Evolutionary conservation across 2,113 vertebrate species (phyloP), one percentile per base, ranked within the genome.

Genomic region (Xiphophorus maculatus): DNA sequence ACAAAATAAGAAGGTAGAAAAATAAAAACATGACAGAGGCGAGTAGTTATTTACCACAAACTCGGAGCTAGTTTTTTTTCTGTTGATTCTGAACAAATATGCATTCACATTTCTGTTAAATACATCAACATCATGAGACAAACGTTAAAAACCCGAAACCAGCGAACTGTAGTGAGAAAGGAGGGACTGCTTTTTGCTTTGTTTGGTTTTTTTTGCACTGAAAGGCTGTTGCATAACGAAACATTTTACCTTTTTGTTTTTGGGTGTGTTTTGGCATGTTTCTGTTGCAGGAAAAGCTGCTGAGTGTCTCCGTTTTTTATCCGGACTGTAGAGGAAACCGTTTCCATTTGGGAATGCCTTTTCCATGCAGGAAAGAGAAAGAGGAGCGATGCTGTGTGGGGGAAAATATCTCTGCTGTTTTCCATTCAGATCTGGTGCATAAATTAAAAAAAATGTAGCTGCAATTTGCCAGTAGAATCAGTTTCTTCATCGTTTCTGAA

Each of bases 101-200:
- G 92, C 93, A 93, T 94, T 94, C 93, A 94, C 93, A 93, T 95
- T 94, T 93, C 82, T 93, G 89, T 91, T 94, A 94, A 94, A 87
- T 93, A 94, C 93, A 94, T 85, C 92, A 90, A 92, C 84, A 87
- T 81, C 72, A 83, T 80, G 84, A 73, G 84, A 90, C 77, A 81
- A 88, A 88, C 66, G 81, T 86, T 87, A 76, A 88, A 82, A 87
- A 87, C 88, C 83, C 86, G 93, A 93, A 93, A 95, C 93, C 92
- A 89, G 84, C 83, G 79, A 77, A 81, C 28, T 79, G 87, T 89
- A 86, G 85, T 89, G 89, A 88, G 76, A 69, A 77, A 76, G 86
- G 87, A 89, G 84, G 84, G 79, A 88, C 80, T 74, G 88, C 76
- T 30, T 30, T 30, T 30, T 30, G 30, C 30, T 30, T 30, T 44